Conservation (phyloP, 2,888 invertebrate genomes). For the Anaspis maculata region DNA sequence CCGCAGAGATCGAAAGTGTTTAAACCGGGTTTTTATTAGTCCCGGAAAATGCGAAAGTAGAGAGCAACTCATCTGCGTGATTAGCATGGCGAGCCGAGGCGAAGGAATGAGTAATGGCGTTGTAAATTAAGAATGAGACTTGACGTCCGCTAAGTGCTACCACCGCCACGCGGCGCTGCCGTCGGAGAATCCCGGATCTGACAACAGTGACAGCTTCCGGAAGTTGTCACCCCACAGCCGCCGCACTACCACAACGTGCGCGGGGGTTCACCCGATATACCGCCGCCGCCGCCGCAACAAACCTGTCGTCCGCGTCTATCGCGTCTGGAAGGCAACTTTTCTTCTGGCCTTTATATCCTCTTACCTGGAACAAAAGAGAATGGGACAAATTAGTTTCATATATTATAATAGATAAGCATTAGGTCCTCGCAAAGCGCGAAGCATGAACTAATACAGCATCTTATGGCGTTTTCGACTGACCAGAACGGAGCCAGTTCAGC, state of each 20-base stretch:
- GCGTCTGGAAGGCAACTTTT: no score
- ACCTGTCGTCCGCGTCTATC: no score
- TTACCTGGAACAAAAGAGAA: no score
- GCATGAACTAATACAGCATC: no score
- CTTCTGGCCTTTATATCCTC: no score
- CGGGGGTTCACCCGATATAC: no score
- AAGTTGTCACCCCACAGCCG: slow-evolving; percentile 20
- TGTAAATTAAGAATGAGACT: slow-evolving; percentile 34
- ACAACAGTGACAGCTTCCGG: slow-evolving; percentile 24
- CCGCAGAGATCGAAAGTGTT: slow-evolving; percentile 8
- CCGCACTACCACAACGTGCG: slow-evolving; percentile 1
- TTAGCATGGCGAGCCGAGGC: slow-evolving; percentile 16
- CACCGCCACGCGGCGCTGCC: slow-evolving; percentile 25
- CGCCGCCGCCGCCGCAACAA: no score
- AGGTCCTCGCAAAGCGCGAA: no score
- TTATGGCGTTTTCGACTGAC: no score
- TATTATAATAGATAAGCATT: no score
- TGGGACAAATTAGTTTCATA: no score
- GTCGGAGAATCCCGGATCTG: slow-evolving; percentile 20
- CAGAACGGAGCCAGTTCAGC: no score
- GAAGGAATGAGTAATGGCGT: slow-evolving; percentile 30
- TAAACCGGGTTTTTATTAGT: slow-evolving; percentile 10
- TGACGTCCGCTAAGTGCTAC: slow-evolving; percentile 31
- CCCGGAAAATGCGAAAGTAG: slow-evolving; percentile 4
- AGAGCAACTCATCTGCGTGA: slow-evolving; percentile 13